Evolutionary conservation across 30 jellyfish, hydroid and myxozoan species (phyloP), one percentile per base, ranked within the genome.

Genomic region (Phacellophora camtschatica): DNA sequence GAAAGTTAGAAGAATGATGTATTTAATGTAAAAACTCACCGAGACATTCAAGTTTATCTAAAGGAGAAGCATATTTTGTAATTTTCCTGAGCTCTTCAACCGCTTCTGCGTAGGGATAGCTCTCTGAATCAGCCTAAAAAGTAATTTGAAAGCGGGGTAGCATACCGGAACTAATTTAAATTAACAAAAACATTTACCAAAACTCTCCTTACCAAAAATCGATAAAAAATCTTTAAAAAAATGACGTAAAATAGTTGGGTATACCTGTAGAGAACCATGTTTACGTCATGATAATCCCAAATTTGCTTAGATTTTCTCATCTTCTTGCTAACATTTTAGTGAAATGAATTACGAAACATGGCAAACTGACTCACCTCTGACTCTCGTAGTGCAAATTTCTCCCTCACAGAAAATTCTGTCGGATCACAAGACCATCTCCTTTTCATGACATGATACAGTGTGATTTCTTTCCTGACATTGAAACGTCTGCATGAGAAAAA

Each of bases 41-140:
- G n/a, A 72, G 53, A 50, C 98, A 92, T 33, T 92, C 96, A 13
- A 92, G 76, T 77, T 92, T 92, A 31, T 92, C 98, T 45, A 92
- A 66, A 3, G 98, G 98, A 2, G 94, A 49, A 32, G 90, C 43
- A 45, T 37, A 71, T 2, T 71, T 28, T 5, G 63, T 29, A 45
- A 92, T 71, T 45, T 72, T 80, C 64, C 83, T 84, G 18, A 92
- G 80, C 50, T 92, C 96, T 19, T 92, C 95, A 2, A 92, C 85
- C 5, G 98, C 98, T 24, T 24, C 41, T 30, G 41, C 71, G 66
- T 83, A 90, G 3, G 98, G 96, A n/a, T n/a, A 72, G 6, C 16
- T 59, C 19, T 25, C 51, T 31, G 79, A 29, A 16, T 10, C 36
- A 2, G 29, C 82, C 95, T 88, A 73, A 65, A 28, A 28, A 16